phyloP scores from a whole-genome alignment of 2,113 vertebrate genomes.

The Etia nguti region DNA sequence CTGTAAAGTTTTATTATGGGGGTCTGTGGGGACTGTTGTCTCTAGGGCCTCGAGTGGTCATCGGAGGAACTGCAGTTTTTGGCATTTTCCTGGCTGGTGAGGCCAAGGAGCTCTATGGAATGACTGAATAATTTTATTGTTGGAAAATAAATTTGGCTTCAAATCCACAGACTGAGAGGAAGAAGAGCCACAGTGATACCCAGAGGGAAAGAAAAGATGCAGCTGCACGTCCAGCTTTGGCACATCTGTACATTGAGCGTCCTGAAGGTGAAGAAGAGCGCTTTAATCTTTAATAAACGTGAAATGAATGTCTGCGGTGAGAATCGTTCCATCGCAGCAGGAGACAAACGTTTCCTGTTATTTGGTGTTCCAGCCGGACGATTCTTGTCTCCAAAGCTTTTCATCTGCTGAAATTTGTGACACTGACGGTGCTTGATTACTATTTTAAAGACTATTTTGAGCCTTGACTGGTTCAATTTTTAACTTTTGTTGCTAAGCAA shows the following conservation, averaged over 20 bases:
- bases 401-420: slow-evolving; percentile 22
- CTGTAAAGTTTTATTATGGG: not conserved
- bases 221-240: not conserved
- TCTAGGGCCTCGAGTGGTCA: not conserved
- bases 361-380: not conserved
- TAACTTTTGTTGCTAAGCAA: slow-evolving; percentile 68
- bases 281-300: not conserved
- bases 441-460: slow-evolving; percentile 56
- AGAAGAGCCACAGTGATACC: not conserved
- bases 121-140: not conserved
- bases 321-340: not conserved
- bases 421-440: slow-evolving; percentile 17
- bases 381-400: not conserved
- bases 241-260: not conserved
- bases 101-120: not conserved
- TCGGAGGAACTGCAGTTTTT: not conserved
- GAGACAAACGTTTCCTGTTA: not conserved
- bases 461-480: slow-evolving; percentile 44
- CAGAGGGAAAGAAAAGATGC: not conserved
- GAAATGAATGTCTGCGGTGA: not conserved
- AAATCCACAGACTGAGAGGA: not conserved
- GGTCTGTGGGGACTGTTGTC: not conserved
- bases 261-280: not conserved
- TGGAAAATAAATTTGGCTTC: not conserved
- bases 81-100: not conserved